Conservation (phyloP, 2,797 vertebrate species). For the Ispidina lecontei region DNA sequence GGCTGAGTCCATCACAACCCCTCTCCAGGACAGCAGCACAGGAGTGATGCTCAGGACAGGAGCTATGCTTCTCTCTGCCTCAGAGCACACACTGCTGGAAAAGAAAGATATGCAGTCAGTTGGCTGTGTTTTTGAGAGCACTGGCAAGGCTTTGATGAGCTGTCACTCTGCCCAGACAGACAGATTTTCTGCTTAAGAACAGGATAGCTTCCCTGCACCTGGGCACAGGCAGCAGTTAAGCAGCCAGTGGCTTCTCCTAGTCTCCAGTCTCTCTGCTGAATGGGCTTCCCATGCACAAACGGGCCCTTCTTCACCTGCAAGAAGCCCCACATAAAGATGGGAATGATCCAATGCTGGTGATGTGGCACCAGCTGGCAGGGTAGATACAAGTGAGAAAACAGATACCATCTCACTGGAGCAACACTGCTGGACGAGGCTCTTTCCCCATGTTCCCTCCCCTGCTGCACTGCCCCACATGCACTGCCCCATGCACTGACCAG, state of each 20-base stretch:
- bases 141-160: background rate
- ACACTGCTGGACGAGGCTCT: accelerated
- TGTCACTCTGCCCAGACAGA: background rate
- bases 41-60: background rate
- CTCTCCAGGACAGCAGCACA: background rate
- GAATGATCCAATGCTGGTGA: accelerated
- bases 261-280: background rate
- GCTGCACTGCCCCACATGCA: accelerated
- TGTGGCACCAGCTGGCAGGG: background rate
- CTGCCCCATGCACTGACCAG: accelerated
- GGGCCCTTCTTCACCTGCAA: accelerated
- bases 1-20: background rate
- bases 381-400: background rate
- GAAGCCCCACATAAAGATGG: accelerated
- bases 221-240: background rate
- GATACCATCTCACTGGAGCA: no score
- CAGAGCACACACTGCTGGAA: background rate
- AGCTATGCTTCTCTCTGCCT: background rate
- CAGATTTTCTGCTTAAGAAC: background rate
- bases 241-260: background rate
- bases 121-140: background rate
- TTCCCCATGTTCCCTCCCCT: background rate
- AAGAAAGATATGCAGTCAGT: background rate
- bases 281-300: background rate
- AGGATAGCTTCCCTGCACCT: accelerated